Conservation (phyloP, 2,113 vertebrate genomes). For the Neolamprologus sp. region DNA sequence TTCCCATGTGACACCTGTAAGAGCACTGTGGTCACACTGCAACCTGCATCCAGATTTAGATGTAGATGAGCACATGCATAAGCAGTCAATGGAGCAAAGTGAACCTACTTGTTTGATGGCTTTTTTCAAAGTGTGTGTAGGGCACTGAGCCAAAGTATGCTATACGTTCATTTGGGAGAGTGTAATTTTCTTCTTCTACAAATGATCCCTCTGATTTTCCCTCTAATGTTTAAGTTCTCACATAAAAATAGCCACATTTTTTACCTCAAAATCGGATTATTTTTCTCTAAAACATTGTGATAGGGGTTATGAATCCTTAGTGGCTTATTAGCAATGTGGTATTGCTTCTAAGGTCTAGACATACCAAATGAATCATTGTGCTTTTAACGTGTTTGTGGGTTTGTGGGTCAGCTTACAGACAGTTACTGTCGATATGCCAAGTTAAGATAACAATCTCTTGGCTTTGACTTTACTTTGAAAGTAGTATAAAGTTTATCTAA, state of each 20-base stretch:
- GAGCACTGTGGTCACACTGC: conserved; percentile 75
- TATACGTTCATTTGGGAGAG: neutral
- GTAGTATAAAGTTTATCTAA: neutral
- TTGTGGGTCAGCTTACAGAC: neutral
- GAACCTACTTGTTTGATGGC: neutral
- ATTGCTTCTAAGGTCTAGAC: neutral
- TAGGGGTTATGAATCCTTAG: neutral
- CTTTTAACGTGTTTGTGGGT: neutral
- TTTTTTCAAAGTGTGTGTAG: neutral
- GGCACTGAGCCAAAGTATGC: neutral
- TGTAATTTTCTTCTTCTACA: neutral
- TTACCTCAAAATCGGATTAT: neutral
- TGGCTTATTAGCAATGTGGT: neutral
- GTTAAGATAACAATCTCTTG: neutral
- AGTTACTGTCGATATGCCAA: neutral
- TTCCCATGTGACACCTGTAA: conserved; percentile 74
- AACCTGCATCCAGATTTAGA: conserved; percentile 55
- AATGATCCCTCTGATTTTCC: neutral
- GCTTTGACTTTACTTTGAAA: neutral
- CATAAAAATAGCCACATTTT: neutral
- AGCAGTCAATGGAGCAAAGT: neutral
- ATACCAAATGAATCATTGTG: neutral
- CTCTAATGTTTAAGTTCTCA: neutral
- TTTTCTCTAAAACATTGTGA: neutral
- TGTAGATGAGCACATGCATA: neutral